These are phyloP conservation scores for Pygoscelis adeliae DNA, from an alignment of 2,113 vertebrate genomes.

Conservation along the genomic window DNA sequence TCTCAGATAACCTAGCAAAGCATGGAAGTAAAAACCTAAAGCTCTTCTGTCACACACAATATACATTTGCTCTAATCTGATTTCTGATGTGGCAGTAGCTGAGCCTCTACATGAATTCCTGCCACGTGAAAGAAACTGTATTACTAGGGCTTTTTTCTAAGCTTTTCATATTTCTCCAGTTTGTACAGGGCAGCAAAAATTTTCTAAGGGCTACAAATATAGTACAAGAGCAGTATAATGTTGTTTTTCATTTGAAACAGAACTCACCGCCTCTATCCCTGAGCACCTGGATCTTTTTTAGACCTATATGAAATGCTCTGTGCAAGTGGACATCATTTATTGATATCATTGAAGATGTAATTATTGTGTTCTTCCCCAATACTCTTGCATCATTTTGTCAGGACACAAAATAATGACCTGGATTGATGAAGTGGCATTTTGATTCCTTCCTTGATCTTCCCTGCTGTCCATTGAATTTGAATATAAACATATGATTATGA, in stretches of 20 bases:
- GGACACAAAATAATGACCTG: background rate
- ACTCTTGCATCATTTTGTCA: background rate
- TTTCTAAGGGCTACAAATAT: background rate
- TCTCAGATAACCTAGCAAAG: background rate
- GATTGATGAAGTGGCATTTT: background rate
- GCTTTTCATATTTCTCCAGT: background rate
- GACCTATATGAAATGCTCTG: background rate
- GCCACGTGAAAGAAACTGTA: background rate
- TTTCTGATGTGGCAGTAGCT: background rate
- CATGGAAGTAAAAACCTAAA: background rate
- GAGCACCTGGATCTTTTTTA: background rate
- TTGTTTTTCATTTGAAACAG: background rate
- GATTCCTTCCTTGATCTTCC: background rate
- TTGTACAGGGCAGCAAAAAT: background rate
- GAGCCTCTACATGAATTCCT: background rate
- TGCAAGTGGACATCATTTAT: background rate
- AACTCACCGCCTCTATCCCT: background rate
- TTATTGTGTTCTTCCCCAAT: background rate
- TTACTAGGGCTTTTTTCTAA: background rate
- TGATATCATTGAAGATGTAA: background rate
- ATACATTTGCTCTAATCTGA: background rate
- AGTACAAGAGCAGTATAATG: background rate
- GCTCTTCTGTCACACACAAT: background rate
- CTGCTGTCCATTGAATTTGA: background rate
- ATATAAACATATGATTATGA: background rate